Evolutionary conservation across 2,797 vertebrate genomes (phyloP).

Genomic region (Meriones psammophilus): DNA sequence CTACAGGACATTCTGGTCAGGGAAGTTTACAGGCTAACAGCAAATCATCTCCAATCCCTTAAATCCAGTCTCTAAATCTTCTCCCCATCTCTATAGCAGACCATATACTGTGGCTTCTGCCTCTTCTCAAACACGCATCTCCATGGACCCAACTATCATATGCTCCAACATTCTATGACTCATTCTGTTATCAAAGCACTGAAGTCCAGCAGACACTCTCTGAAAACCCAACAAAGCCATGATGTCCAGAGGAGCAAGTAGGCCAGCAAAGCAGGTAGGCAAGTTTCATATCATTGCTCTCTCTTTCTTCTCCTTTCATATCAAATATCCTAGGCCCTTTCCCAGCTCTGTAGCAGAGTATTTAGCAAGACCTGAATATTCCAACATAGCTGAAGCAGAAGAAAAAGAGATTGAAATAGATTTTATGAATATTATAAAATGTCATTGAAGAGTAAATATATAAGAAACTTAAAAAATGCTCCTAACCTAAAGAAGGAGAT

Average conservation of each 20-base stretch:
- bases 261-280: background rate
- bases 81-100: too few relatives aligned
- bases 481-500: background rate
- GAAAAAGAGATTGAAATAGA: background rate
- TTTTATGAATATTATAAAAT: background rate
- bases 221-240: background rate
- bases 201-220: too few relatives aligned
- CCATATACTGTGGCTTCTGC: background rate
- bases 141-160: background rate
- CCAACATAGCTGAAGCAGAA: background rate
- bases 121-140: background rate
- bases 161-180: background rate
- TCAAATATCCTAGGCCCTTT: rapidly evolving
- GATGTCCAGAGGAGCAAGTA: background rate
- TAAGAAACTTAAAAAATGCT: background rate
- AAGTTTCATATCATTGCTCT: background rate
- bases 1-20: background rate
- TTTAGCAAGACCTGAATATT: background rate
- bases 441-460: background rate
- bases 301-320: background rate
- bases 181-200: background rate
- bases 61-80: background rate
- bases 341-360: too few relatives aligned
- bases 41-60: too few relatives aligned
- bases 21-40: background rate